These are phyloP conservation scores for Hydropsyche tenuis DNA, from an alignment of 1,140 invertebrate species.

Conservation along the genomic window DNA sequence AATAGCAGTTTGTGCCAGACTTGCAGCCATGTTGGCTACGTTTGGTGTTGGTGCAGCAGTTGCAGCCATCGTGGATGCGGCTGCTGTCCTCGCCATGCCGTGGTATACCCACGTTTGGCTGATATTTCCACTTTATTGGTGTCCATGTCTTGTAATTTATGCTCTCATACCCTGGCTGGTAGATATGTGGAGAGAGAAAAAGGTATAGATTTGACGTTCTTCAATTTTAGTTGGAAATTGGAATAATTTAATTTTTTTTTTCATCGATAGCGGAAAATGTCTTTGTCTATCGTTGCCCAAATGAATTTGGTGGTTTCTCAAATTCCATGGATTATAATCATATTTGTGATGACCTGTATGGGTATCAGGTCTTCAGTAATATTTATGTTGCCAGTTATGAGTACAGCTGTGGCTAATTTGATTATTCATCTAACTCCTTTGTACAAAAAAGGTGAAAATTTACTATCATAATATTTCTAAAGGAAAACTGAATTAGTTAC, in stretches of 20 bases:
- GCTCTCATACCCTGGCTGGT: constrained; percentile 32
- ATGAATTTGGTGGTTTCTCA: constrained; percentile 43
- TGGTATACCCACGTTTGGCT: constrained; percentile 45
- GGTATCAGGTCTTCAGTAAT: constrained; percentile 34
- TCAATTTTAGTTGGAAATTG: neutral
- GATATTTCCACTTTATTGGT: constrained; percentile 47
- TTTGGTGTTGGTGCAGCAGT: constrained; percentile 28
- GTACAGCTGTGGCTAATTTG: constrained; percentile 33
- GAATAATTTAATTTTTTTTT: neutral
- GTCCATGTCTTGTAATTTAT: constrained; percentile 38
- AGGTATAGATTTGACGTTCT: constrained; percentile 31
- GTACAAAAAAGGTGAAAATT: constrained; percentile 32
- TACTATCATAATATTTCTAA: neutral
- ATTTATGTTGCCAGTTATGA: constrained; percentile 36
- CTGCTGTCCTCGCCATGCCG: constrained; percentile 41
- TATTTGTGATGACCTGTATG: constrained; percentile 40
- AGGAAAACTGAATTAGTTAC: no score
- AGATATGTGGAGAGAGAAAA: constrained; percentile 42
- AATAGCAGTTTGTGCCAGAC: constrained; percentile 21
- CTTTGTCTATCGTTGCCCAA: constrained; percentile 36
- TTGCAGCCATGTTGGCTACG: constrained; percentile 33
- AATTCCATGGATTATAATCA: constrained; percentile 38
- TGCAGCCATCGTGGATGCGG: constrained; percentile 34
- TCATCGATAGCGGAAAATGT: constrained; percentile 33
- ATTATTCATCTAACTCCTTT: constrained; percentile 43